Base-by-base conservation (phyloP, 2,113 vertebrate genomes). In the Furnarius figulus region DNA sequence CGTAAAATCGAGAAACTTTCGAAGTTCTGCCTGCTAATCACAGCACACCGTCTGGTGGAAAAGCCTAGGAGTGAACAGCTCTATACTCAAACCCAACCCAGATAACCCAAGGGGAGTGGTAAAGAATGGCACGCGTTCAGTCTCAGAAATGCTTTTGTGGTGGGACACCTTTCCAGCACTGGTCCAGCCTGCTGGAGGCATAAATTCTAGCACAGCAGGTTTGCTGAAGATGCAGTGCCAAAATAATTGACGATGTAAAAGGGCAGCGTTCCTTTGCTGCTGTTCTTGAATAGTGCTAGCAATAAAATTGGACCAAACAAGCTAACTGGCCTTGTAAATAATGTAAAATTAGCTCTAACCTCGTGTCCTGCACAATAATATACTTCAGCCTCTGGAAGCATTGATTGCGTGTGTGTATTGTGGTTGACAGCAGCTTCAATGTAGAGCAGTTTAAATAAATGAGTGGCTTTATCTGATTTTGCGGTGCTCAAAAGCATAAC, bases 391-490 rank as follows among this genome's bases (percentile, higher is more conserved):
- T 63, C 75, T 81, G 56, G 56, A 68, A n/a, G 61, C 49, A n/a
- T 6, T 49, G 56, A 18, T 81, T 28, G 3, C 4, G 2, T 56
- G 40, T 72, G 49, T 65, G 55, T 40, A 9, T 66, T 89, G 70
- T 33, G 52, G 79, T 68, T 72, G 73, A 81, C 7, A n/a, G 76
- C 56, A 81, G 68, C 62, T 75, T 78, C 88, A 50, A 2, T 89
- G 58, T 27, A 33, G 58, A 23, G 37, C 40, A 28, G 88, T 93
- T 93, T 42, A 25, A 85, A 62, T 68, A 65, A 89, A 87, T 80
- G 4, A 73, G 63, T 55, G 81, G 58, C 82, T 78, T 87, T 94
- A 87, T 83, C 90, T 95, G 82, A 88, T 96, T 77, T 85, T 80
- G 80, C 5, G n/a, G 70, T 8, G 10, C 58, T 72, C 87, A 58